Percentiles rank a stretch among this genome's conserved stretches.
Conservation (phyloP, 37 sponge, comb jelly and placozoan genomes). For the Haliclona indistincta region DNA sequence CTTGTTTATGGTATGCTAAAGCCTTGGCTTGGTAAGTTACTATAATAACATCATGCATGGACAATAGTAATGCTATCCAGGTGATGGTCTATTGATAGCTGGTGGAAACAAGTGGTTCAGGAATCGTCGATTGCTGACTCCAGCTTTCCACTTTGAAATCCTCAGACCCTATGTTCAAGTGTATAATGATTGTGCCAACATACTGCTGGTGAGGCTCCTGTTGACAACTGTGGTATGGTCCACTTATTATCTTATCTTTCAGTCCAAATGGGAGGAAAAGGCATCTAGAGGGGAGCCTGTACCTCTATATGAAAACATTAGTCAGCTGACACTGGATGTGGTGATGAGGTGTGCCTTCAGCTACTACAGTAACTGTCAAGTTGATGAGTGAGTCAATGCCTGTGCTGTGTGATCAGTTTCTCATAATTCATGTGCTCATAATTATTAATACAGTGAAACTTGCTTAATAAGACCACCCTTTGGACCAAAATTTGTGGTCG, state of each 20-base stretch:
- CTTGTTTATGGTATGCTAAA: too few relatives aligned
- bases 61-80: too few relatives aligned
- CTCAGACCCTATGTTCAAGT: constrained; percentile 73
- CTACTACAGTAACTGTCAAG: constrained; percentile 75
- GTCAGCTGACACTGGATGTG: constrained; percentile 67
- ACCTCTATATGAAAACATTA: constrained; percentile 43
- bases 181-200: constrained; percentile 51
- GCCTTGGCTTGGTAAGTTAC: too few relatives aligned
- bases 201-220: constrained; percentile 23
- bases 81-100: constrained; percentile 73
- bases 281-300: constrained; percentile 35
- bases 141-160: constrained; percentile 85
- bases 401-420: too few relatives aligned
- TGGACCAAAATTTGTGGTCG: too few relatives aligned
- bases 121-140: constrained; percentile 74
- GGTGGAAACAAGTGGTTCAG: constrained; percentile 76
- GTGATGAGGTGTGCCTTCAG: constrained; percentile 75
- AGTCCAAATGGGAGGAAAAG: constrained; percentile 32
- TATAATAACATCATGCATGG: too few relatives aligned
- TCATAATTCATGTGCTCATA: too few relatives aligned
- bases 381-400: too few relatives aligned
- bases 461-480: too few relatives aligned
- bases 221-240: background rate
- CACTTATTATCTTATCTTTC: background rate
- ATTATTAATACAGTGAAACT: too few relatives aligned